These are phyloP conservation scores for Zhengitettix transpicula DNA, from an alignment of 2,888 invertebrate genomes.

Conservation along the genomic window DNA sequence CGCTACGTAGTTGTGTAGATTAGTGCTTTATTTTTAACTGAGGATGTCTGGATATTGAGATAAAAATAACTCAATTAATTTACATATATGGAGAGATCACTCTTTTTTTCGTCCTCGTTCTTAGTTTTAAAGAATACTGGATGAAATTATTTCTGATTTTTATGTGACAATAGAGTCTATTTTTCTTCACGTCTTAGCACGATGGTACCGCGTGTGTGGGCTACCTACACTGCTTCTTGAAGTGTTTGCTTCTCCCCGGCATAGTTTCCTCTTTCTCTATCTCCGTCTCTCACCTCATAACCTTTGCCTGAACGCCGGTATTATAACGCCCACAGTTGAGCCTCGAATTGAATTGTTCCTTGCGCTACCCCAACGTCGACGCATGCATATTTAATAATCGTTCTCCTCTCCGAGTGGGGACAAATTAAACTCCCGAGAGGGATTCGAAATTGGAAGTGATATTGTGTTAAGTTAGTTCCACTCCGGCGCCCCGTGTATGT, in stretches of 20 bases:
- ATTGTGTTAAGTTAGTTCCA: constrained; percentile 11
- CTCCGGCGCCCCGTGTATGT: constrained; percentile 1
- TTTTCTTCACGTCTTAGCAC: too few relatives aligned
- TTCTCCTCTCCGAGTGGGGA: constrained; percentile 6
- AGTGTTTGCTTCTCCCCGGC: background rate
- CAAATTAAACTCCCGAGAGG: constrained; percentile 11
- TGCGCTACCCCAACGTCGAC: background rate
- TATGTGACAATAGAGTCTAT: too few relatives aligned
- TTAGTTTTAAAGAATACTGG: too few relatives aligned
- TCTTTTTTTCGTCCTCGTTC: too few relatives aligned
- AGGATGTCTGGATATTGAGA: too few relatives aligned
- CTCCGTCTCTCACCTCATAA: background rate
- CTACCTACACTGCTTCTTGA: too few relatives aligned
- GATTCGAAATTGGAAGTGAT: constrained; percentile 12
- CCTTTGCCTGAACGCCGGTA: background rate
- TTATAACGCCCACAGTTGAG: background rate
- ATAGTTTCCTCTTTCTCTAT: background rate
- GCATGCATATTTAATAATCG: constrained; percentile 14
- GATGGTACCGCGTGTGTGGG: too few relatives aligned
- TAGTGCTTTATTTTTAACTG: too few relatives aligned
- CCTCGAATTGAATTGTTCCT: background rate
- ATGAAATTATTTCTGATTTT: too few relatives aligned
- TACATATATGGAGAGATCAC: too few relatives aligned
- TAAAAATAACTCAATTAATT: too few relatives aligned
- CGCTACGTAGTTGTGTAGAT: too few relatives aligned